These are phyloP conservation scores for Spinus olivaceus DNA, from an alignment of 2,797 vertebrate genomes.

Conservation along the genomic window DNA sequence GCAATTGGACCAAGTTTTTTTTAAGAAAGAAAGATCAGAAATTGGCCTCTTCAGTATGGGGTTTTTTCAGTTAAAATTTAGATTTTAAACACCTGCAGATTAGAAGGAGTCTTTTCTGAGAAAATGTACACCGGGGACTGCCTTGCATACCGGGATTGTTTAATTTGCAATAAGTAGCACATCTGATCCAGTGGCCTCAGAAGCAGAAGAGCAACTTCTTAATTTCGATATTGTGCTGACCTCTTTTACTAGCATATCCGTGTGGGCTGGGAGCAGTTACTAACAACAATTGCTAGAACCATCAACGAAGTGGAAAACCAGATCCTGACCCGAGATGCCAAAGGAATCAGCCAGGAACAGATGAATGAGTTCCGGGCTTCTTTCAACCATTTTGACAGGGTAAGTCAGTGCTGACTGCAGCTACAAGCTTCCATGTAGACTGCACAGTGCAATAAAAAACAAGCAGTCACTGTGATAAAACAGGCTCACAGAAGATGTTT, in stretches of 20 bases:
- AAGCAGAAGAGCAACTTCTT: background rate
- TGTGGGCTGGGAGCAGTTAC: constrained; percentile 97
- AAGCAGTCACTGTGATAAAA: background rate
- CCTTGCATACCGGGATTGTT: background rate
- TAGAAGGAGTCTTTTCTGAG: background rate
- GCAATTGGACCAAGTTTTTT: background rate
- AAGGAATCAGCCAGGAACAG: constrained; percentile 97
- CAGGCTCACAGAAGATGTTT: background rate
- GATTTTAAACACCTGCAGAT: background rate
- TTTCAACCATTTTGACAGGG: constrained; percentile 99
- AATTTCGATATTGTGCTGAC: background rate
- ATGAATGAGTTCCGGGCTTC: constrained; percentile 97
- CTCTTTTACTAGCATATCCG: constrained; percentile 86
- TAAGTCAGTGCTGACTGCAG: constrained; percentile 58
- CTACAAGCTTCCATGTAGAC: background rate
- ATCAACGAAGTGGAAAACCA: constrained; percentile 98
- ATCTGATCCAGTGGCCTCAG: background rate
- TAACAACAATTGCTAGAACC: constrained; percentile 96
- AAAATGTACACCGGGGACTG: background rate
- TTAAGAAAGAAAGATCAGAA: background rate
- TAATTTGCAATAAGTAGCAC: background rate
- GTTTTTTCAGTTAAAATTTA: background rate
- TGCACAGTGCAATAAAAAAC: background rate
- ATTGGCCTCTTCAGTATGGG: background rate
- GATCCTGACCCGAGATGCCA: constrained; percentile 94